phyloP scores from a whole-genome alignment of 2,797 vertebrate species.

The Pseudopleuronectes americanus region DNA sequence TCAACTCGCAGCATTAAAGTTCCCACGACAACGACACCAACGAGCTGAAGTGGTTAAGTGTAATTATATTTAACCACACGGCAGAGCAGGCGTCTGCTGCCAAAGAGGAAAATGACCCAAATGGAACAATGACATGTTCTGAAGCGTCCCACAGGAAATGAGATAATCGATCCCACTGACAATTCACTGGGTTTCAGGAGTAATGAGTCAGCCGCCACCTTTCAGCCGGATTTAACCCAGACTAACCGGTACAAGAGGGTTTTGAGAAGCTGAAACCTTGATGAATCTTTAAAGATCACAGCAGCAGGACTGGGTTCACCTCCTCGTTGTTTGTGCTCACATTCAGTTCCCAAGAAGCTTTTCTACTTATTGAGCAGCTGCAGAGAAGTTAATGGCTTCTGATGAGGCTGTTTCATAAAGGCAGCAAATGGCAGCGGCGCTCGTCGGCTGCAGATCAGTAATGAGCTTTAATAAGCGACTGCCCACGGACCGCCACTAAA shows the following conservation, averaged over 20 bases:
- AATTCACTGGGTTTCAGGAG: slow-evolving; percentile 10
- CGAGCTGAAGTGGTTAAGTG: neutral
- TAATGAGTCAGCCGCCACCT: neutral
- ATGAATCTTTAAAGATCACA: neutral
- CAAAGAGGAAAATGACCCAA: slow-evolving; percentile 33
- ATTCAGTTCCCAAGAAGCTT: neutral
- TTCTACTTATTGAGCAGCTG: slow-evolving; percentile 4
- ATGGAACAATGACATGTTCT: slow-evolving; percentile 16
- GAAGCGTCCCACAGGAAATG: slow-evolving; percentile 8
- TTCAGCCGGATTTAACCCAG: neutral
- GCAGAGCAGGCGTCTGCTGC: neutral
- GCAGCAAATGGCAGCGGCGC: slow-evolving; percentile 44
- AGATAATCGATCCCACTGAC: neutral
- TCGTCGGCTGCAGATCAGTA: slow-evolving; percentile 20
- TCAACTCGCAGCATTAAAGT: slow-evolving; percentile 1
- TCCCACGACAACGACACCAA: neutral
- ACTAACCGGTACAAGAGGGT: too few species aligned
- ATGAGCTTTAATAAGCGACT: slow-evolving; percentile 36
- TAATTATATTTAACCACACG: slow-evolving; percentile 16
- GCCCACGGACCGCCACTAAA: too few species aligned
- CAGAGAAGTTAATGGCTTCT: slow-evolving; percentile 47
- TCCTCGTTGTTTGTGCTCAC: neutral
- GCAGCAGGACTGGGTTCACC: neutral
- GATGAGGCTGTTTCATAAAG: slow-evolving; percentile 53
- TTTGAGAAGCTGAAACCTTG: too few species aligned